These are phyloP conservation scores for Lordiphosa mommai DNA, from an alignment of 1,140 invertebrate genomes.

Conservation along the genomic window DNA sequence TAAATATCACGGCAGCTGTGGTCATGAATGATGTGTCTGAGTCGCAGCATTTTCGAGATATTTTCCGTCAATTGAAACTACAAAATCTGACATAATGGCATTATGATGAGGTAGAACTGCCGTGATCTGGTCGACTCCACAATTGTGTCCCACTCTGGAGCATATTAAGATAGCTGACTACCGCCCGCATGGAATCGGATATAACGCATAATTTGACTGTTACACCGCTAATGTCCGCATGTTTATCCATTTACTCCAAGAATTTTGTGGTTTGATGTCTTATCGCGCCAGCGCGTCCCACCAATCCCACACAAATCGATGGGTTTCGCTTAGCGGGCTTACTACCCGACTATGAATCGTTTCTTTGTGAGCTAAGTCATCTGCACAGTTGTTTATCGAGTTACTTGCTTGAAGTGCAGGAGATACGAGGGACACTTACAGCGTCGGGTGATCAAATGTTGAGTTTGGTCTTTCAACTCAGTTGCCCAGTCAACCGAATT, in stretches of 20 bases:
- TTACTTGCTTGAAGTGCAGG: constrained; percentile 30
- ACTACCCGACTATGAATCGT: constrained; percentile 52
- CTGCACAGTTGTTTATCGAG: constrained; percentile 46
- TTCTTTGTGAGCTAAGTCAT: constrained; percentile 57
- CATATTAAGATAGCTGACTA: constrained; percentile 72
- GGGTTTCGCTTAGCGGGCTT: constrained; percentile 61
- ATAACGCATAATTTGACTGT: constrained; percentile 54
- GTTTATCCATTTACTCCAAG: constrained; percentile 67
- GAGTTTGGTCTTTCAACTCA: constrained; percentile 25
- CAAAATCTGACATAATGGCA: constrained; percentile 69
- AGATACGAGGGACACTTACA: constrained; percentile 34
- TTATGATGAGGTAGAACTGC: constrained; percentile 69
- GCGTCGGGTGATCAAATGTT: constrained; percentile 46
- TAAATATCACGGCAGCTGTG: no score
- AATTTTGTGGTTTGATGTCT: constrained; percentile 66
- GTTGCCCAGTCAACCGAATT: constrained; percentile 38
- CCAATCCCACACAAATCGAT: constrained; percentile 36
- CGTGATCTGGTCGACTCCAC: constrained; percentile 58
- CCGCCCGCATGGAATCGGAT: constrained; percentile 61
- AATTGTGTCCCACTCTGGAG: constrained; percentile 63
- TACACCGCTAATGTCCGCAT: constrained; percentile 41
- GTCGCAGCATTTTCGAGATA: constrained; percentile 59
- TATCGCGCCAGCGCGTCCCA: constrained; percentile 49
- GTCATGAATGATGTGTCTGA: constrained; percentile 58
- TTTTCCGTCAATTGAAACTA: constrained; percentile 48